Percentiles rank a stretch among this genome's conserved stretches.
Conservation (phyloP, 1,140 invertebrate genomes). For the Gyrodactylus bullatarudis region DNA sequence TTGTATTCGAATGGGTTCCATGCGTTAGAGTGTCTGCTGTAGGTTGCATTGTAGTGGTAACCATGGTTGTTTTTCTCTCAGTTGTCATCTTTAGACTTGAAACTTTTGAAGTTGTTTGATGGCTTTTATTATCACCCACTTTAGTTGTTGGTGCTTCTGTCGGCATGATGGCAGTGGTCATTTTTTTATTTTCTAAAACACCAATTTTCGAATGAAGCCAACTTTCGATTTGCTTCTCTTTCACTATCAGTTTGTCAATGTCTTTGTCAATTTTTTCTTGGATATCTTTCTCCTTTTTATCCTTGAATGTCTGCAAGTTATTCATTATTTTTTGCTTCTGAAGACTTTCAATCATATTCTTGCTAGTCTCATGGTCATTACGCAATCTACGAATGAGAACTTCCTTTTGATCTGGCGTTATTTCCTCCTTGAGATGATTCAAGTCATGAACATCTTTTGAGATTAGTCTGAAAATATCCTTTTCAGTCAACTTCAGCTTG, state of each 20-base stretch:
- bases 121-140: too few relatives aligned
- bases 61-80: too few relatives aligned
- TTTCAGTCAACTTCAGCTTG: not conserved
- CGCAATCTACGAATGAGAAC: not conserved
- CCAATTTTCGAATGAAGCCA: not conserved
- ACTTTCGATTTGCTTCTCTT: not conserved
- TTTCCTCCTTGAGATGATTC: not conserved
- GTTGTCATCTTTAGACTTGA: too few relatives aligned
- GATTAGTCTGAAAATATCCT: not conserved
- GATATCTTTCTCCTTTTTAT: not conserved
- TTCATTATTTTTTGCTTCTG: not conserved
- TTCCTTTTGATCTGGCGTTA: not conserved
- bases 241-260: not conserved
- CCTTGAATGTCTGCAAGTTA: not conserved
- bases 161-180: not conserved
- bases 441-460: not conserved
- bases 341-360: not conserved
- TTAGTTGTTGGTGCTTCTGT: too few relatives aligned
- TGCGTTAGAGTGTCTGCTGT: too few relatives aligned
- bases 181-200: not conserved
- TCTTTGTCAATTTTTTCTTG: not conserved
- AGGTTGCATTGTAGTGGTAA: too few relatives aligned
- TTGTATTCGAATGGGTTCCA: not conserved
- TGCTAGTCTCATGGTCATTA: not conserved
- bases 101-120: too few relatives aligned